These are phyloP conservation scores for Dermolepida albohirtum DNA, from an alignment of 2,888 invertebrate genomes.

Conservation along the genomic window DNA sequence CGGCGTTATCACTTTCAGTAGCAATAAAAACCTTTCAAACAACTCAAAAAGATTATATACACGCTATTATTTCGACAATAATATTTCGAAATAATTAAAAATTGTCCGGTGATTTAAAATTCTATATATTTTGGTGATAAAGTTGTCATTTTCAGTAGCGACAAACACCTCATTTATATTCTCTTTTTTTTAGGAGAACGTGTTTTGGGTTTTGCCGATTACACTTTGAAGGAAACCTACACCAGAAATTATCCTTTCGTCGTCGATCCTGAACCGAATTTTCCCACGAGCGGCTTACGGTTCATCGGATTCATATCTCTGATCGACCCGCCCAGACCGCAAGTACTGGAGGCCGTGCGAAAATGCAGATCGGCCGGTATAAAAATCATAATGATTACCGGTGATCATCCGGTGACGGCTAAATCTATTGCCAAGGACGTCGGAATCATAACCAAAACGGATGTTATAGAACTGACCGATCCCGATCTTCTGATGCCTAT, in stretches of 20 bases:
- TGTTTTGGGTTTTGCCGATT: slow-evolving; percentile 87
- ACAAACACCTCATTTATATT: too few species aligned
- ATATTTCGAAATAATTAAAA: too few species aligned
- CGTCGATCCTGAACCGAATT: slow-evolving; percentile 72
- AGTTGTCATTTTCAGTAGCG: too few species aligned
- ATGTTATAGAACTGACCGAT: slow-evolving; percentile 57
- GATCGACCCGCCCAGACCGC: slow-evolving; percentile 75
- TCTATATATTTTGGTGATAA: too few species aligned
- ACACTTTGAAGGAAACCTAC: slow-evolving; percentile 67
- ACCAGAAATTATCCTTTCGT: slow-evolving; percentile 70
- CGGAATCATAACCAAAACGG: slow-evolving; percentile 74
- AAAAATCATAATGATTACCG: slow-evolving; percentile 84
- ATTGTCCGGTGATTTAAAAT: too few species aligned
- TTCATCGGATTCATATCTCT: slow-evolving; percentile 75
- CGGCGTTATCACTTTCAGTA: too few species aligned
- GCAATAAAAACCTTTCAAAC: too few species aligned
- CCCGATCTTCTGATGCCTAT: slow-evolving; percentile 53
- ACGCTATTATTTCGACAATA: too few species aligned
- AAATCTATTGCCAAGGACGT: slow-evolving; percentile 81
- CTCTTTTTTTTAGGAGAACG: slow-evolving; percentile 76
- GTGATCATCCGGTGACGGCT: slow-evolving; percentile 86
- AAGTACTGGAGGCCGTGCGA: slow-evolving; percentile 74
- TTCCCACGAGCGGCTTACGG: slow-evolving; percentile 74
- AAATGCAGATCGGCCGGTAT: slow-evolving; percentile 83
- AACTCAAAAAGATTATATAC: too few species aligned